These are phyloP conservation scores for Diachasma alloeum DNA, from an alignment of 1,140 invertebrate genomes.

Conservation along the genomic window DNA sequence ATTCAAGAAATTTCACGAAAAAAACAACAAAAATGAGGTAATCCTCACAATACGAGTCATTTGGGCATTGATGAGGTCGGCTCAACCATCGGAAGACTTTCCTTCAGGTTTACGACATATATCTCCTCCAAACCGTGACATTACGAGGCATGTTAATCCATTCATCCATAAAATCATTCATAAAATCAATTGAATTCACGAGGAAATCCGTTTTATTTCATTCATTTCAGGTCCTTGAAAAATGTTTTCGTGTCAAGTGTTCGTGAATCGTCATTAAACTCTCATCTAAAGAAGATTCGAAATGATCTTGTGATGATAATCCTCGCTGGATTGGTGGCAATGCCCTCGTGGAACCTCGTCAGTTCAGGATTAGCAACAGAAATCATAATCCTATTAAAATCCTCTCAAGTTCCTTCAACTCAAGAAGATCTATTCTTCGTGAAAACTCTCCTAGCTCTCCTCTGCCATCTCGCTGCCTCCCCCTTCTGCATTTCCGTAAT, in stretches of 20 bases:
- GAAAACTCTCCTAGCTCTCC: slow-evolving; percentile 43
- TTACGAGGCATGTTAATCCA: slow-evolving; percentile 42
- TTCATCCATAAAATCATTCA: slow-evolving; percentile 9
- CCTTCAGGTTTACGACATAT: slow-evolving; percentile 17
- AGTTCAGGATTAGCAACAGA: slow-evolving; percentile 46
- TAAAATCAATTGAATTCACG: neutral
- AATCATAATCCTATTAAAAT: slow-evolving; percentile 35
- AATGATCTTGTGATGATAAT: slow-evolving; percentile 51
- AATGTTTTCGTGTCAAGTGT: slow-evolving; percentile 43
- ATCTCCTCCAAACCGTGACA: slow-evolving; percentile 18
- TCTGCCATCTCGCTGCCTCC: slow-evolving; percentile 29
- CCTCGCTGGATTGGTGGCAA: slow-evolving; percentile 37
- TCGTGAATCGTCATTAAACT: slow-evolving; percentile 19
- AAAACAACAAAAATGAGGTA: slow-evolving; percentile 19
- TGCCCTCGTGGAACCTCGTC: slow-evolving; percentile 45
- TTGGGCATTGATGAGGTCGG: slow-evolving; percentile 41
- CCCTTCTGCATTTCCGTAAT: slow-evolving; percentile 30
- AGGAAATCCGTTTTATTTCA: neutral
- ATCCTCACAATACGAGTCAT: slow-evolving; percentile 41
- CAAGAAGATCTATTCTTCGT: slow-evolving; percentile 43
- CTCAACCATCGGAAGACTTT: slow-evolving; percentile 17
- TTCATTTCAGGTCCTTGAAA: slow-evolving; percentile 41
- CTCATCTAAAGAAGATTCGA: slow-evolving; percentile 36
- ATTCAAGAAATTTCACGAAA: slow-evolving; percentile 1
- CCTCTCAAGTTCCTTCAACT: slow-evolving; percentile 26